Evolutionary conservation across 2,797 vertebrate genomes (phyloP), one percentile per base, ranked within the genome.

Genomic region (Eulemur albifrons): DNA sequence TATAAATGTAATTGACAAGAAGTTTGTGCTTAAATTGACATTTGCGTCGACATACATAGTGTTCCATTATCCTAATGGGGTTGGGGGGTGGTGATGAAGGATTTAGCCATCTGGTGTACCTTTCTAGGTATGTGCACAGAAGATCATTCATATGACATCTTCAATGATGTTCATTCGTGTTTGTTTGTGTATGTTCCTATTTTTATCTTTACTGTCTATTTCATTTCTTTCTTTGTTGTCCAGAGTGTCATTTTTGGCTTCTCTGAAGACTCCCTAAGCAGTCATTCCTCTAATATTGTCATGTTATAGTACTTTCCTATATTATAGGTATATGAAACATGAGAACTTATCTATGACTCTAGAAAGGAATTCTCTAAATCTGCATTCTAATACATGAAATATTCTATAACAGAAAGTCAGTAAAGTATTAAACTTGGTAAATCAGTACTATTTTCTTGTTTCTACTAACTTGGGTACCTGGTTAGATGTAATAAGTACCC

Each of bases 381-480:
- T 90, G 1, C 7, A 25, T 65, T 81, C 5, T 35, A 76, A 63
- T 45, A 43, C 87, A 32, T 69, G 23, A 84, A 93, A 52, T 92
- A 52, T 59, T 82, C n/a, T 72, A 40, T 87, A 86, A 65, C 14
- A 72, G 77, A 70, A 1, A 89, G 3, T 27, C 87, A 40, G 38
- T 73, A 65, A 89, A 87, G 32, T 6, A 83, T 73, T 88, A 93
- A 83, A 70, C 43, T 25, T 84, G 38, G 21, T 79, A 90, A 72
- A 77, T 81, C 32, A 80, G 32, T 83, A 54, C 45, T 63, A 61
- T 81, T 90, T 88, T 90, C 30, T 90, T 30, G 8, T 52, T 7
- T 63, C 50, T 95, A 79, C 50, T 84, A 82, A 86, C 65, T 90
- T n/a, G 54, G 57, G 50, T 97, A 93, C 75, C 43, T 93, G 57